These are phyloP conservation scores for Catostomus latipinnis DNA, from an alignment of 2,797 vertebrate species.

Conservation along the genomic window DNA sequence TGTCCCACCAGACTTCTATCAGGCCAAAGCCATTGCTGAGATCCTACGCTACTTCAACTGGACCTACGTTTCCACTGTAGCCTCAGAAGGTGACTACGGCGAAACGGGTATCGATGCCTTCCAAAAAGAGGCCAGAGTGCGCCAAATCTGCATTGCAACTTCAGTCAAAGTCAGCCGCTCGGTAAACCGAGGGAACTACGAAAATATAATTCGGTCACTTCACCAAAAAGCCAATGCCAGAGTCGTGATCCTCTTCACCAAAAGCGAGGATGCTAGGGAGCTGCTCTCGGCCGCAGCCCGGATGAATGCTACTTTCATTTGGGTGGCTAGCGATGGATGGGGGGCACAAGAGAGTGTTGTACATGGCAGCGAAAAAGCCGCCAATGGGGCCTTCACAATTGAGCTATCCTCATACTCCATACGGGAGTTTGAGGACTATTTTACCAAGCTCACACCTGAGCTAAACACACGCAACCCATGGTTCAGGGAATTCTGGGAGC, in stretches of 20 bases:
- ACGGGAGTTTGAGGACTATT: conserved; percentile 89
- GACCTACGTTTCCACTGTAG: conserved; percentile 98
- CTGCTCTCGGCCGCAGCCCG: conserved; percentile 90
- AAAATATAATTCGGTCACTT: conserved; percentile 90
- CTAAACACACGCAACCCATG: conserved; percentile 96
- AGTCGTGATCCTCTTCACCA: conserved; percentile 94
- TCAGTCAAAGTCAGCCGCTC: conserved; percentile 97
- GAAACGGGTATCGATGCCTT: conserved; percentile 98
- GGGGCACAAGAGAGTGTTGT: conserved; percentile 96
- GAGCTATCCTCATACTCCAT: conserved; percentile 95
- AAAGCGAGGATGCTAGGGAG: conserved; percentile 93
- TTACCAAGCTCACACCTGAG: conserved; percentile 87
- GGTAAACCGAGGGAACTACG: conserved; percentile 91
- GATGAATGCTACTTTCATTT: conserved; percentile 91
- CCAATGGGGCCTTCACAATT: conserved; percentile 94
- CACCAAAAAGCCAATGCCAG: conserved; percentile 94
- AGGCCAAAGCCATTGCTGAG: conserved; percentile 98
- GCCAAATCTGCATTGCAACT: conserved; percentile 97
- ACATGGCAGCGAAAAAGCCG: conserved; percentile 87
- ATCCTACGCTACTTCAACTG: conserved; percentile 98
- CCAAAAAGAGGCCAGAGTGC: conserved; percentile 93
- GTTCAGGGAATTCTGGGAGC: conserved; percentile 98
- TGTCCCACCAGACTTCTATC: conserved; percentile 96
- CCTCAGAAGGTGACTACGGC: conserved; percentile 96
- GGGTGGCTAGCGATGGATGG: conserved; percentile 99